Evolutionary conservation across 2,113 vertebrate genomes (phyloP).

Genomic region (Syrrhaptes paradoxus): DNA sequence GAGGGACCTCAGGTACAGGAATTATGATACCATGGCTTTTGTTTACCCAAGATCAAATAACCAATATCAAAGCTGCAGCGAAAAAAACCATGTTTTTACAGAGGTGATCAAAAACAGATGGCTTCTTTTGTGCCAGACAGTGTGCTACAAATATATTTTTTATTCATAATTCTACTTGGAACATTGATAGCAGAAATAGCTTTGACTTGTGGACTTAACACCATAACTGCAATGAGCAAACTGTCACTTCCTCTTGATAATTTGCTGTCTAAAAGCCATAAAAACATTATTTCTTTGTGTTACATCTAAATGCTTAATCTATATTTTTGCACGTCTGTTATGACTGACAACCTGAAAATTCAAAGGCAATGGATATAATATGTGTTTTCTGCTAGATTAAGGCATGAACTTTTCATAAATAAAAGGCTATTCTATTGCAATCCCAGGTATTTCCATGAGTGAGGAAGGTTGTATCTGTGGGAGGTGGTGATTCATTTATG

Average conservation of each 20-base stretch:
- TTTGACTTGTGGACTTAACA: background rate
- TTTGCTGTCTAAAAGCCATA: slow-evolving; percentile 1
- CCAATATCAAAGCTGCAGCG: background rate
- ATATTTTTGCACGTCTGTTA: background rate
- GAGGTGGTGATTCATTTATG: slow-evolving; percentile 6
- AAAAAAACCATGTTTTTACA: background rate
- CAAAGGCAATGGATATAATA: background rate
- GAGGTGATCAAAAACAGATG: background rate
- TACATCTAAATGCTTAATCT: slow-evolving; percentile 9
- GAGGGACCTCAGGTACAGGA: background rate
- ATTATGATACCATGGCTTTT: background rate
- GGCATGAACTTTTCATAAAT: background rate
- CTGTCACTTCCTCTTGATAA: slow-evolving; percentile 3
- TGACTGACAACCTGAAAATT: slow-evolving; percentile 16
- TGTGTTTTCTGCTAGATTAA: background rate
- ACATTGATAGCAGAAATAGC: background rate
- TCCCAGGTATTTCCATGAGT: background rate
- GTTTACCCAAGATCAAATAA: background rate
- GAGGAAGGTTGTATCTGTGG: background rate
- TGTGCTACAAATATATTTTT: background rate
- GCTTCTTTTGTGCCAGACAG: background rate
- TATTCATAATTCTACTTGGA: background rate
- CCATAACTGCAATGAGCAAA: background rate
- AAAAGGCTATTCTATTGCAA: background rate
- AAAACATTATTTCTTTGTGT: background rate